A percentile compares a stretch with the other conserved stretches of the same genome.
Evolutionary conservation across 1,140 invertebrate species (phyloP).

Genomic region (Drosophila baimaii): DNA sequence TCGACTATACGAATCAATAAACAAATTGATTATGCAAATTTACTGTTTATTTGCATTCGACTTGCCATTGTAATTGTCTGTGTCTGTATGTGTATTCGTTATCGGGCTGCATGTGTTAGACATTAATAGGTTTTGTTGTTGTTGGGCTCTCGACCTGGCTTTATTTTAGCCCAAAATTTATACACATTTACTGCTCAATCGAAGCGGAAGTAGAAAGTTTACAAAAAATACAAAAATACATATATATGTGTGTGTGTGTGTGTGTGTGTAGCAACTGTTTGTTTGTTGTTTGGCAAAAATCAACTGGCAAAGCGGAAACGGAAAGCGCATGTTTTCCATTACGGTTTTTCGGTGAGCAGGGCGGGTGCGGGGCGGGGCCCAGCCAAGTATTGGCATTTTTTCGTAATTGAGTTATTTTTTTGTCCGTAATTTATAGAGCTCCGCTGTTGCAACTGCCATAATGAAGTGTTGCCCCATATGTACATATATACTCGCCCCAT

Average conservation of each 20-base stretch:
- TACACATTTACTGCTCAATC: constrained; percentile 77
- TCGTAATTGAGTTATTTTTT: constrained; percentile 74
- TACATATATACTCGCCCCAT: neutral
- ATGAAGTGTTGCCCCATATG: constrained; percentile 54
- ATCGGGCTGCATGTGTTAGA: constrained; percentile 53
- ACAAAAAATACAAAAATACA: constrained; percentile 10
- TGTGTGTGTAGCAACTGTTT: constrained; percentile 8
- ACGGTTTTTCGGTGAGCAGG: constrained; percentile 19
- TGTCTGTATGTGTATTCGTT: constrained; percentile 16
- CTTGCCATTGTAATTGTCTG: constrained; percentile 44
- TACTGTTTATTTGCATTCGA: constrained; percentile 76
- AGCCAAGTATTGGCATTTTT: constrained; percentile 29
- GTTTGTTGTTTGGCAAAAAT: constrained; percentile 56
- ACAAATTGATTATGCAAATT: constrained; percentile 82
- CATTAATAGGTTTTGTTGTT: constrained; percentile 78
- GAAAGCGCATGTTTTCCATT: constrained; percentile 71
- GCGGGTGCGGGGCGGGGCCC: neutral
- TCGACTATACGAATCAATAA: constrained; percentile 78
- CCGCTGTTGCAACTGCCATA: constrained; percentile 45
- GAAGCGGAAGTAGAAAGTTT: constrained; percentile 72
- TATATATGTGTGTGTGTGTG: neutral
- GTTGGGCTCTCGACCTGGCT: constrained; percentile 34
- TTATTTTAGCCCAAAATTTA: constrained; percentile 74
- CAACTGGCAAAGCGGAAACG: constrained; percentile 67
- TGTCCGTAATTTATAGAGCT: constrained; percentile 63